These are phyloP conservation scores for Lucilia sericata DNA, from an alignment of 1,140 invertebrate species.

Conservation along the genomic window DNA sequence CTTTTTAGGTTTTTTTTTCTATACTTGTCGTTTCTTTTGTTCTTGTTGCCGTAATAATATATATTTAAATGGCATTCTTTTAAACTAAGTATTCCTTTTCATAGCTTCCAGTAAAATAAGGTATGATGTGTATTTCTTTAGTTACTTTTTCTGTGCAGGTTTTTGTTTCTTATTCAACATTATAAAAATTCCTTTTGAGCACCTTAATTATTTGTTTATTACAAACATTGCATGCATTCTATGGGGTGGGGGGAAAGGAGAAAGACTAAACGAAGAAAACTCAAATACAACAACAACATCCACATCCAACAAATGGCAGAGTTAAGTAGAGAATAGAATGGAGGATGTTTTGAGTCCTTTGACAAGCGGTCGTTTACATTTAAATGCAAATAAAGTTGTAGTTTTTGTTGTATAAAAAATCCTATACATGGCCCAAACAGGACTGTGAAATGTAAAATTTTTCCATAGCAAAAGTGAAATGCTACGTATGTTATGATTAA, in stretches of 20 bases:
- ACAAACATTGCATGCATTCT: conserved; percentile 37
- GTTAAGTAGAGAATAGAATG: background rate
- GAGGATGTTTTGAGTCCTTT: background rate
- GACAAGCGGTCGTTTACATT: conserved; percentile 43
- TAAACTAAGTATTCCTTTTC: conserved; percentile 5
- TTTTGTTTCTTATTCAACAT: conserved; percentile 20
- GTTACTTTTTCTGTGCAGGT: background rate
- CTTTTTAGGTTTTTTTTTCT: background rate
- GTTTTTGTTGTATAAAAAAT: background rate
- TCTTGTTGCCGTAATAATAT: background rate
- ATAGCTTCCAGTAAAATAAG: background rate
- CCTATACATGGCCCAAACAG: background rate
- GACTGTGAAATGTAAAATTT: background rate
- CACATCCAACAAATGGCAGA: background rate
- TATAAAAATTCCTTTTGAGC: conserved; percentile 43
- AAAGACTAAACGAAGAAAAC: background rate
- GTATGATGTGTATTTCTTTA: background rate
- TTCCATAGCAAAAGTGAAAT: conserved; percentile 5
- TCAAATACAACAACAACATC: background rate
- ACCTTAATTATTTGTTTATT: conserved; percentile 44
- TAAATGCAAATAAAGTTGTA: conserved; percentile 28
- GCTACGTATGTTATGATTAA: background rate
- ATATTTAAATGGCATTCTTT: conserved; percentile 31
- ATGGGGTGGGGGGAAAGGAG: background rate
- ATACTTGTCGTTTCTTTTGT: background rate